Percentiles rank a stretch among this genome's conserved stretches.
Conservation (phyloP, 2,797 vertebrate genomes). For the Oryzias dopingdopingensis region DNA sequence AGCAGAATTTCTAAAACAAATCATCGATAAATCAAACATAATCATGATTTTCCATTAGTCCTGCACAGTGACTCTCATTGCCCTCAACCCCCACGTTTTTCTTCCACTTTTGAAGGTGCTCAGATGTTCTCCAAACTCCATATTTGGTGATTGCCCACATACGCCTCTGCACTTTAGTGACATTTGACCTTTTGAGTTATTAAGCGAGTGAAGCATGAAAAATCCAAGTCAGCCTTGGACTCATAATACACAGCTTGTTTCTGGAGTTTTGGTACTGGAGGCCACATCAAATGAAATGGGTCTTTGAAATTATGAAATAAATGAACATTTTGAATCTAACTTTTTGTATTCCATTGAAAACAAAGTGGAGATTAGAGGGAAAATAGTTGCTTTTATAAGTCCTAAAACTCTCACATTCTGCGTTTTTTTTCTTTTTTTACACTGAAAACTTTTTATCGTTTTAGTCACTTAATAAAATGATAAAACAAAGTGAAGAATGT, state of each 20-base stretch:
- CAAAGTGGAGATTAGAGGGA: too few relatives aligned
- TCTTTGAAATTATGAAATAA: neutral
- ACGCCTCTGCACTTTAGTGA: conserved; percentile 17
- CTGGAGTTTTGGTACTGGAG: neutral
- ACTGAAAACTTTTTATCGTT: too few relatives aligned
- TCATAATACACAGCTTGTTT: conserved; percentile 15
- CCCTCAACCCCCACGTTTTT: too few relatives aligned
- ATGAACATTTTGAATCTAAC: neutral
- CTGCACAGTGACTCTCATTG: too few relatives aligned
- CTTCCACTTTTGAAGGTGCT: too few relatives aligned
- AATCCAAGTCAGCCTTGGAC: conserved; percentile 17
- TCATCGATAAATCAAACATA: neutral
- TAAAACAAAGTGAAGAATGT: too few relatives aligned
- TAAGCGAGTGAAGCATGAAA: conserved; percentile 37
- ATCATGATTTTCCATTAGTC: neutral
- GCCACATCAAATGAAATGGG: neutral
- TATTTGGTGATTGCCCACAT: conserved; percentile 25
- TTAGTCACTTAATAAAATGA: too few relatives aligned
- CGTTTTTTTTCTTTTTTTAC: too few relatives aligned
- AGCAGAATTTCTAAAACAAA: neutral
- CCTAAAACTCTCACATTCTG: too few relatives aligned
- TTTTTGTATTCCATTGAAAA: neutral
- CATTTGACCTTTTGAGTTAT: conserved; percentile 40
- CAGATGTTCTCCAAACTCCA: neutral
- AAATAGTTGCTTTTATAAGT: too few relatives aligned